Evolutionary conservation across 2,888 invertebrate species (phyloP), one percentile per base, ranked within the genome.

Genomic region (Parelbella ahira): DNA sequence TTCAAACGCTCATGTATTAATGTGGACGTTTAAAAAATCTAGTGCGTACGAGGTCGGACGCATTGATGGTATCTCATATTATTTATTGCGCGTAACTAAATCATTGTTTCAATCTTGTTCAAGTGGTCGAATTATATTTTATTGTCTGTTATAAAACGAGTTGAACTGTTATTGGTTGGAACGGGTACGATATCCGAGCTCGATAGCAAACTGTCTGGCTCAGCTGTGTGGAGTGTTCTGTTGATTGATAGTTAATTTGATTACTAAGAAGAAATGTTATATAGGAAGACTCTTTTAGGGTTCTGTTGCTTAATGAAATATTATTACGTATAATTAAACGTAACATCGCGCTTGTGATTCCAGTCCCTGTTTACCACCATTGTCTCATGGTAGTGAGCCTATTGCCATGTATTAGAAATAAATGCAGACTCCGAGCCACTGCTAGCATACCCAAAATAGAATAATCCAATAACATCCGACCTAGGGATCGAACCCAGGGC

Each of bases 61-160:
- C n/a, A 11, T 12, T 2, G 11, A 19, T 8, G 32, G 33, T 33
- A 41, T 19, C 23, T 25, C 11, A 50, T 49, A 51, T 54, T 46
- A 49, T 60, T 64, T 55, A 73, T 67, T 20, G 56, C 45, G 60
- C 63, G 64, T 60, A 54, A 50, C 75, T 63, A 73, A 74, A 66
- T 61, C 51, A 63, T 60, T 49, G 58, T 58, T 62, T 44, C 47
- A 44, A 42, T 45, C 51, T 58, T 59, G 62, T 53, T 49, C 43
- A 53, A 54, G 59, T 46, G 57, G 44, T 55, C 50, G 41, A 49
- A 55, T 56, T 45, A 53, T 53, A 54, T 63, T 63, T 67, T 59
- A 61, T 57, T 54, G 54, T 45, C 53, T 34, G 43, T 54, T 49
- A 42, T 21, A 48, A 46, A 47, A 39, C 44, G 39, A 46, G 43